A percentile compares a stretch with the other conserved stretches of the same genome.
These are phyloP conservation scores for Oreochromis niloticus DNA, from an alignment of 2,113 vertebrate species.

Conservation along the genomic window DNA sequence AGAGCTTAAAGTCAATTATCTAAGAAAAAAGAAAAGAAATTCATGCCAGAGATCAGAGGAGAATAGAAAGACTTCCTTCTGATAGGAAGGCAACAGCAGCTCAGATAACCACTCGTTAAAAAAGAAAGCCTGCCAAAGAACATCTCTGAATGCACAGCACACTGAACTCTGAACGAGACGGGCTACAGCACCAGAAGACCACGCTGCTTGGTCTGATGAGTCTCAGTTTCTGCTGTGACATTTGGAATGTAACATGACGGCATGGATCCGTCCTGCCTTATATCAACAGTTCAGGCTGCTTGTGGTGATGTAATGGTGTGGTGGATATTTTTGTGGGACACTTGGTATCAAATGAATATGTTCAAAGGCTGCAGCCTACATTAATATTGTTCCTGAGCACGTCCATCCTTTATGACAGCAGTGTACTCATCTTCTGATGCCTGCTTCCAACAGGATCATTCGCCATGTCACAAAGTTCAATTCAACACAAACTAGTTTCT, in stretches of 20 bases:
- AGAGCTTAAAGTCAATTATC: rapidly evolving
- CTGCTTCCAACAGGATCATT: rapidly evolving
- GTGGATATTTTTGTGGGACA: background rate
- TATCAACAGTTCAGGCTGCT: background rate
- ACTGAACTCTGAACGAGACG: background rate
- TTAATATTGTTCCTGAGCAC: background rate
- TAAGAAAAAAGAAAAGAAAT: background rate
- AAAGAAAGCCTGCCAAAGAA: background rate
- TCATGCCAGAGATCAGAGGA: rapidly evolving
- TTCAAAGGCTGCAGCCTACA: background rate
- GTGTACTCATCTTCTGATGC: rapidly evolving
- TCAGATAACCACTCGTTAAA: background rate
- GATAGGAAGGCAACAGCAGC: background rate
- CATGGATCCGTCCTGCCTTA: background rate
- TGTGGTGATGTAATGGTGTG: background rate
- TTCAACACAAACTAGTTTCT: background rate
- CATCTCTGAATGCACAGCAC: background rate
- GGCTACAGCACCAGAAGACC: background rate
- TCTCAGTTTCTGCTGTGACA: background rate
- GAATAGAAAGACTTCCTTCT: background rate
- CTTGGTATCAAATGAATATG: background rate
- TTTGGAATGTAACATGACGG: background rate
- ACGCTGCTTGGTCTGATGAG: background rate
- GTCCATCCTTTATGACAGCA: background rate
- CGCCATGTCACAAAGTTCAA: background rate